Evolutionary conservation across 2,113 vertebrate species (phyloP).

Genomic region (Coracopsis vasa): DNA sequence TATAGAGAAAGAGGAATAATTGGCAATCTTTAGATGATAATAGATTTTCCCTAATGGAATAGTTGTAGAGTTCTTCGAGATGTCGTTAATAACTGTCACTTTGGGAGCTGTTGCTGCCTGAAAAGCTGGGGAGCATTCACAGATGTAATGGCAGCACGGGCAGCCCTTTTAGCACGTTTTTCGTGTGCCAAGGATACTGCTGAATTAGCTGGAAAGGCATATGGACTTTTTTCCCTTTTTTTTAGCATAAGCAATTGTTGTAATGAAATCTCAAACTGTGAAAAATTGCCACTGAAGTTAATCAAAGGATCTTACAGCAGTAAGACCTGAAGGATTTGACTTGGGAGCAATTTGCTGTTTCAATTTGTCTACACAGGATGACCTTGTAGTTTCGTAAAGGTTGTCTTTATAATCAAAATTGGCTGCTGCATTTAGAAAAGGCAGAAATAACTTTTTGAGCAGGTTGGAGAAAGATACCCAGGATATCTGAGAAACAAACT

Average conservation of each 20-base stretch:
- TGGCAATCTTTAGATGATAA: neutral
- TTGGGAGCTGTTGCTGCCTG: neutral
- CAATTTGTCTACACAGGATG: neutral
- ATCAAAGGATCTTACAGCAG: slow-evolving; percentile 1
- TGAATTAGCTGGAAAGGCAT: slow-evolving; percentile 7
- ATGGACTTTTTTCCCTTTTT: neutral
- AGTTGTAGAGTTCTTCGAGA: neutral
- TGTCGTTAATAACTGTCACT: neutral
- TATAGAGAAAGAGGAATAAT: neutral
- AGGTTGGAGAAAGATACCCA: neutral
- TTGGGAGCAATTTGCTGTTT: neutral
- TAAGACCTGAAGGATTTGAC: slow-evolving; percentile 3
- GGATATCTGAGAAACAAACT: neutral
- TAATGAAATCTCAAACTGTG: neutral
- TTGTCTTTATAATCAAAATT: slow-evolving; percentile 3
- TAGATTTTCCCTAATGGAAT: neutral
- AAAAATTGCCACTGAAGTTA: slow-evolving; percentile 23
- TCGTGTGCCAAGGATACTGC: neutral
- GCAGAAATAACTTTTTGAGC: neutral
- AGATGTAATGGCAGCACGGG: neutral
- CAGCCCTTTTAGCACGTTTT: neutral
- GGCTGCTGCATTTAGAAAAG: neutral
- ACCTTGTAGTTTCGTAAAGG: slow-evolving; percentile 11
- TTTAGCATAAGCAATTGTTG: neutral
- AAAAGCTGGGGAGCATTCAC: neutral